Evolutionary conservation across 2,888 invertebrate species (phyloP), one percentile per base, ranked within the genome.

Genomic region (Erebia ligea): DNA sequence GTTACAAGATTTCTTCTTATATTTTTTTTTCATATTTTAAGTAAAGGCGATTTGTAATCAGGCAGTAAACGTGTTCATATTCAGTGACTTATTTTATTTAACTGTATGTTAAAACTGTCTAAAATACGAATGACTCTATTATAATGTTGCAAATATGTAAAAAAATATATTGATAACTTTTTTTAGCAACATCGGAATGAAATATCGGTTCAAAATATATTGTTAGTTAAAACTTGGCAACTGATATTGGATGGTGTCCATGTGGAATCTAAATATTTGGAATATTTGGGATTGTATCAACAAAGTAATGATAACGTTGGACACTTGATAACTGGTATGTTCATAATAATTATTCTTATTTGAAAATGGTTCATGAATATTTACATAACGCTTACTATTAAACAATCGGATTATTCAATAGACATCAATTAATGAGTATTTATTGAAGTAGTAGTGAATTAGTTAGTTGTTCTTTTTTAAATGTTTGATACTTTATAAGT

Each of bases 311-410:
- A 58, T 25, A 42, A 17, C 42, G 42, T 11, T 42, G 34, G 19
- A 21, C 66, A 42, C 13, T 45, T 19, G 10, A 54, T 25, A 17
- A 64, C 50, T 54, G 25, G 40, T n/a, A 54, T 64, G 34, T 10
- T 52, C 34, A 11, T 59, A 40, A n/a, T n/a, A 59, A 25, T 25
- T 25, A 34, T 59, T 59, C 17, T 42, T 42, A 17, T 64, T 52
- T 64, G 64, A 64, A 64, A 40, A 34, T 17, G 25, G 52, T 54
- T 50, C 50, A 52, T 52, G 54, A 52, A 52, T 25, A 64, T 64
- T 64, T 64, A 54, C 64, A 34, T 34, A 17, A 64, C 11, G 52
- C 25, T 52, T 50, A 62, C n/a, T 64, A n/a, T 34, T 34, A 21
- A 17, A 54, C 48, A 21, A 63, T 50, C 25, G 56, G 56, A 56